Base-by-base conservation (phyloP, 2,888 invertebrate species). In the Rhodophaea formosa region DNA sequence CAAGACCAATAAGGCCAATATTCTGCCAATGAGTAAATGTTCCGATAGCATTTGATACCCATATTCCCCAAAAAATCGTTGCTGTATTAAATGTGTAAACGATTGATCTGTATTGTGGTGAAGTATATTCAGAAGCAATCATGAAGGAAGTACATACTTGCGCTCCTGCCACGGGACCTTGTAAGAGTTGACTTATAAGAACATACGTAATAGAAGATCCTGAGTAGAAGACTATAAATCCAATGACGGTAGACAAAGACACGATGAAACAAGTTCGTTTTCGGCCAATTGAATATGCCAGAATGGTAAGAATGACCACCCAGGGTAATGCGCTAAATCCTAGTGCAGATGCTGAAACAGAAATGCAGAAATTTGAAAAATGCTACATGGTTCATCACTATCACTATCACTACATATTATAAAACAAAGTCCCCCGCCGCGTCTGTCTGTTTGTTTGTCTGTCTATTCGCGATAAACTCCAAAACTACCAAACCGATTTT, bases 31-130 rank as follows among this genome's bases (percentile, higher is more conserved):
- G 32, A 7, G 29, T 52, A 54, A 59, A 60, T n/a, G 46, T 60
- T 1, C 59, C 59, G 8, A 55, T 60, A 29, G 54, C 51, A 45
- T 60, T 60, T n/a, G 59, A 23, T 29, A 43, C 44, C 45, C 54
- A 59, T 29, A 59, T n/a, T 15, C 63, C 66, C 61, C 61, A 67
- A 55, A 56, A 60, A 8, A 53, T 16, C 8, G 62, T 56, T 14
- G 64, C 63, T 2, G 62, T 56, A 54, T 63, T 65, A 14, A 62
- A 44, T 16, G 64, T 60, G n/a, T 63, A 47, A 43, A 63, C 61
- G 8, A 64, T 39, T 3, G 64, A 63, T 29, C 66, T 53, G 46
- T 66, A 63, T 39, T 60, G 54, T 0, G 66, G 63, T 16, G 57
- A 60, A 0, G 59, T 45, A 45, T 64, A 66, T 56, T 66, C 66